phyloP scores from a whole-genome alignment of 2,797 vertebrate genomes.

The Champsocephalus esox region DNA sequence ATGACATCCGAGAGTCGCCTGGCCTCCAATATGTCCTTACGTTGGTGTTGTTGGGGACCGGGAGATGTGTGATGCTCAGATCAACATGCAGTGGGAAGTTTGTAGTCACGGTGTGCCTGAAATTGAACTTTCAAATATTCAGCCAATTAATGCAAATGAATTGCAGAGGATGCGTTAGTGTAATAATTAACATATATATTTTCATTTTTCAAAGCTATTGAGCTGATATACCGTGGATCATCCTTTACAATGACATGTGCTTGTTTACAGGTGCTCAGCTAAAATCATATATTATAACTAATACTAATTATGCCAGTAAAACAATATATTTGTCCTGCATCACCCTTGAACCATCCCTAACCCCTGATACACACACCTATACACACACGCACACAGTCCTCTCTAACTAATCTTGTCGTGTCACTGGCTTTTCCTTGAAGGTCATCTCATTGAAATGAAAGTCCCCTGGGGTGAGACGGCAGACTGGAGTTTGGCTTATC shows the following conservation, averaged over 20 bases:
- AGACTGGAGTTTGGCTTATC: conserved; percentile 40
- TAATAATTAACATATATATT: neutral
- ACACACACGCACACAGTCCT: conserved; percentile 22
- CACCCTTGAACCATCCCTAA: conserved; percentile 7
- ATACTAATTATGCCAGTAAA: too few relatives aligned
- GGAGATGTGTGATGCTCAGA: neutral
- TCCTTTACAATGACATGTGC: neutral
- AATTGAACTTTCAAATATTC: neutral
- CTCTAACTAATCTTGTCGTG: conserved; percentile 41
- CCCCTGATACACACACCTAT: conserved; percentile 7
- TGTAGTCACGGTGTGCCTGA: neutral
- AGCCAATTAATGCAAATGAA: conserved; percentile 10
- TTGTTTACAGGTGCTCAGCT: neutral
- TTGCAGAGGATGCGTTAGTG: neutral
- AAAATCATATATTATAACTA: neutral
- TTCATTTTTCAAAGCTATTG: neutral
- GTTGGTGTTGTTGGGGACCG: neutral
- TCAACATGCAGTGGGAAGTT: neutral
- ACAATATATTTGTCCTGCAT: too few relatives aligned
- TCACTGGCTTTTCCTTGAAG: conserved; percentile 57
- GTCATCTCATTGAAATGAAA: conserved; percentile 49
- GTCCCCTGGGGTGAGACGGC: conserved; percentile 44
- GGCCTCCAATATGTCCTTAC: conserved; percentile 7
- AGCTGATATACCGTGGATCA: neutral
- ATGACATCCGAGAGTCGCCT: conserved; percentile 42